These are phyloP conservation scores for Epinephelus awoara DNA, from an alignment of 2,797 vertebrate genomes.

Conservation along the genomic window DNA sequence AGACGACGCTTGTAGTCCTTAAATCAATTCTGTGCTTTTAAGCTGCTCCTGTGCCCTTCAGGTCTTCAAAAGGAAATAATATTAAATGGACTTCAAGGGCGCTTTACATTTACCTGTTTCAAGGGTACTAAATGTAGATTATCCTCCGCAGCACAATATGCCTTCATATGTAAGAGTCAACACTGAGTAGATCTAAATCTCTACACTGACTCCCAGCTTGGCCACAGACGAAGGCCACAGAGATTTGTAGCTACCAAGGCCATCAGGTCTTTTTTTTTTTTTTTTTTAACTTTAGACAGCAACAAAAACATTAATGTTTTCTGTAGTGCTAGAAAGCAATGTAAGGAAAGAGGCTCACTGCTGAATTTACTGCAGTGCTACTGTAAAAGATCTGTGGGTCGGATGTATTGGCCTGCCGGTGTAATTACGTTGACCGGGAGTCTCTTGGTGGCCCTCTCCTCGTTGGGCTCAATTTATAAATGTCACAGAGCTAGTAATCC, in stretches of 20 bases:
- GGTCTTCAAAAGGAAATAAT: conserved; percentile 32
- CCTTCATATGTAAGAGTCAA: conserved; percentile 49
- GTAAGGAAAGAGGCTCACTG: conserved; percentile 23
- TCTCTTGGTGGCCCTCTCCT: conserved; percentile 75
- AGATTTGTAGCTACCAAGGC: conserved; percentile 64
- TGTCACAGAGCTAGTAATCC: conserved; percentile 82
- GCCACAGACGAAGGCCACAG: conserved; percentile 37
- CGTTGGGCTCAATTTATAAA: conserved; percentile 85
- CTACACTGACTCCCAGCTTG: conserved; percentile 45
- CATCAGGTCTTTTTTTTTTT: background rate
- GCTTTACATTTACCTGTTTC: conserved; percentile 34
- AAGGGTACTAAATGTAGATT: conserved; percentile 58
- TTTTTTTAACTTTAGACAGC: conserved; percentile 29
- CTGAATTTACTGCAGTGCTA: conserved; percentile 75
- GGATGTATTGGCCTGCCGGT: conserved; percentile 79
- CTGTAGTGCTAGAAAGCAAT: conserved; percentile 45
- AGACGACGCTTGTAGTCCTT: conserved; percentile 22
- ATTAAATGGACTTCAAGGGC: conserved; percentile 28
- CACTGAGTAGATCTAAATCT: conserved; percentile 49
- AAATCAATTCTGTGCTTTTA: conserved; percentile 61
- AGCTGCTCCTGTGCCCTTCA: conserved; percentile 35
- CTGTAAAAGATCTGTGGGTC: conserved; percentile 66
- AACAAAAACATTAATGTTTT: conserved; percentile 68
- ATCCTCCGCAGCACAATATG: conserved; percentile 17
- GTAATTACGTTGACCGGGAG: conserved; percentile 82